These are phyloP conservation scores for Cervus canadensis DNA, from an alignment of 2,113 vertebrate species.

Conservation along the genomic window DNA sequence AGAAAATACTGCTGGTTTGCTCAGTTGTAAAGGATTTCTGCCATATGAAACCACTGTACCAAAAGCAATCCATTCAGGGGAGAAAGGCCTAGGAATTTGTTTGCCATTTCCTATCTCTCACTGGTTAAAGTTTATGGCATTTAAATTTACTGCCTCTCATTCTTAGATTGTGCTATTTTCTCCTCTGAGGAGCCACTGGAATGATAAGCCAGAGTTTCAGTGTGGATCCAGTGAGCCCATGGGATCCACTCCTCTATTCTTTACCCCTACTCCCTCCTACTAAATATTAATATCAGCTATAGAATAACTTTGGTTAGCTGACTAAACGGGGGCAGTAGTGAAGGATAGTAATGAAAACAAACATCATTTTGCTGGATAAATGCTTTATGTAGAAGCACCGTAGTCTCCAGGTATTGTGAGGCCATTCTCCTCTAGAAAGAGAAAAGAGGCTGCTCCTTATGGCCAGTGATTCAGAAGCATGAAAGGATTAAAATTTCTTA, in stretches of 20 bases:
- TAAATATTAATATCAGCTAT: background rate
- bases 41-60: background rate
- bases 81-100: background rate
- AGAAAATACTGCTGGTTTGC: background rate
- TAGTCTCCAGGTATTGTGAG: background rate
- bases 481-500: background rate
- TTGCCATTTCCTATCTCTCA: background rate
- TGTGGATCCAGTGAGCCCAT: too few species aligned
- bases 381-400: background rate
- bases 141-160: background rate
- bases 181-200: background rate
- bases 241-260: background rate
- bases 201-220: background rate
- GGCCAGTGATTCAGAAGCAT: background rate
- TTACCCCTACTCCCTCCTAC: background rate
- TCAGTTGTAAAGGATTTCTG: background rate
- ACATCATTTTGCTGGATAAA: background rate
- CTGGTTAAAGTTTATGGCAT: background rate
- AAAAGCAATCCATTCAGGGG: background rate
- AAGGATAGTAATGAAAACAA: background rate
- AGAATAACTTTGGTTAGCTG: background rate
- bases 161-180: background rate
- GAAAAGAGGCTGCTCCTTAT: background rate
- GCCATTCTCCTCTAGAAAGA: background rate
- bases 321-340: background rate